These are phyloP conservation scores for Struthio camelus DNA, from an alignment of 2,113 vertebrate genomes.

Conservation along the genomic window DNA sequence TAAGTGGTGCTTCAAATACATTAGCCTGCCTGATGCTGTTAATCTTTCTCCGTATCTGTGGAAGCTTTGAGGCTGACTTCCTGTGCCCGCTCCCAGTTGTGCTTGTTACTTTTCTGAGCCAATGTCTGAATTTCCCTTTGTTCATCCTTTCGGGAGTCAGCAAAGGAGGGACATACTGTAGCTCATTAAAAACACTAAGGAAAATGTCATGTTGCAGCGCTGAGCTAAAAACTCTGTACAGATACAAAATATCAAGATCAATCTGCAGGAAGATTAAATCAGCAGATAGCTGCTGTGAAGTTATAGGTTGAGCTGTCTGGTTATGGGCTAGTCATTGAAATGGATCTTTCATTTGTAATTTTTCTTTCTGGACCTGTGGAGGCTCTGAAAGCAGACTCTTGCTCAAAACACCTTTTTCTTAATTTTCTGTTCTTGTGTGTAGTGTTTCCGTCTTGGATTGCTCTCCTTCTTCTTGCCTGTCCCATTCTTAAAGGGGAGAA, in stretches of 20 bases:
- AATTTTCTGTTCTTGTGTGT: not conserved
- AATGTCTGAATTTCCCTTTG: not conserved
- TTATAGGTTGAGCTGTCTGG: not conserved
- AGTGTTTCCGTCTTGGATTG: not conserved
- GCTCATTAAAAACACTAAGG: not conserved
- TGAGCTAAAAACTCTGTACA: not conserved
- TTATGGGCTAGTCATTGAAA: not conserved
- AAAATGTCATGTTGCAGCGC: not conserved
- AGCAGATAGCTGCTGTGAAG: not conserved
- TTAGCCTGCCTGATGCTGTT: conserved; percentile 10
- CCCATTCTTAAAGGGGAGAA: not conserved
- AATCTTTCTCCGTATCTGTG: conserved; percentile 6
- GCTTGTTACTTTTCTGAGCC: not conserved
- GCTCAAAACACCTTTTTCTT: not conserved
- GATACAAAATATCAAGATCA: not conserved
- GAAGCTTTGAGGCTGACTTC: not conserved
- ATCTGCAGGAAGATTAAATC: not conserved
- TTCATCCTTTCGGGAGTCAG: not conserved
- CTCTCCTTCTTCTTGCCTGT: not conserved
- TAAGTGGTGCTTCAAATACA: conserved; percentile 1
- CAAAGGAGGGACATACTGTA: not conserved
- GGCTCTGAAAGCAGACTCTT: not conserved
- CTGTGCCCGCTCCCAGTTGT: not conserved
- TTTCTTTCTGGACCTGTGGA: not conserved
- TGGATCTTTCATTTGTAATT: not conserved